Base-by-base conservation (phyloP, 2,888 invertebrate species). In the Sipunculus nudus region DNA sequence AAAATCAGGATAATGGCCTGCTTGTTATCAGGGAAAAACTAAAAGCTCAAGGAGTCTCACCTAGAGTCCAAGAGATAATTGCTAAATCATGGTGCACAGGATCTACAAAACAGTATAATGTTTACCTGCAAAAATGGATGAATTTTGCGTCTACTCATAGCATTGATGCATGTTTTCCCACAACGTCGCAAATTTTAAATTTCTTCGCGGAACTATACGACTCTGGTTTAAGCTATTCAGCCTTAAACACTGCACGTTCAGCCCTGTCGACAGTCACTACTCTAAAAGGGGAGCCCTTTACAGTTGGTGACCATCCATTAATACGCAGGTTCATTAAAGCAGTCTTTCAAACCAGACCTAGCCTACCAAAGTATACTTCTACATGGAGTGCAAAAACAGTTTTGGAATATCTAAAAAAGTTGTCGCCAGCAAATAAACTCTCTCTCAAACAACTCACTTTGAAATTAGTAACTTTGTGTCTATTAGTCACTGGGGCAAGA, bases 121-220 rank as follows among this genome's bases (percentile, higher is more conserved):
- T 32, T n/a, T 59, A 58, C 45, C 49, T 55, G 29, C 23, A 50
- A n/a, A 62, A 53, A 46, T 65, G 59, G 65, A 52, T 52, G 4
- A 13, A 13, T 29, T 65, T 50, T 65, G 65, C 53, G n/a, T 31
- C 35, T 10, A 25, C 52, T 6, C 19, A 50, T 26, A n/a, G n/a
- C n/a, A n/a, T n/a, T n/a, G n/a, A n/a, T n/a, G n/a, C n/a, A n/a
- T n/a, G n/a, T n/a, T n/a, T n/a, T n/a, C n/a, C n/a, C n/a, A n/a
- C n/a, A n/a, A n/a, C n/a, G n/a, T n/a, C 6, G 32, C 16, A 16
- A 21, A 31, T 45, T 46, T 19, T 62, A n/a, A 46, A 53, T 16
- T 62, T 62, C 32, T 38, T 63, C 40, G 32, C 47, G 6, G 26
- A 26, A 3, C 29, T 59, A 10, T 60, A 28, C 43, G 25, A 54